Evolutionary conservation across 2,888 invertebrate genomes (phyloP), one percentile per base, ranked within the genome.

Genomic region (Drosophila longiperda): DNA sequence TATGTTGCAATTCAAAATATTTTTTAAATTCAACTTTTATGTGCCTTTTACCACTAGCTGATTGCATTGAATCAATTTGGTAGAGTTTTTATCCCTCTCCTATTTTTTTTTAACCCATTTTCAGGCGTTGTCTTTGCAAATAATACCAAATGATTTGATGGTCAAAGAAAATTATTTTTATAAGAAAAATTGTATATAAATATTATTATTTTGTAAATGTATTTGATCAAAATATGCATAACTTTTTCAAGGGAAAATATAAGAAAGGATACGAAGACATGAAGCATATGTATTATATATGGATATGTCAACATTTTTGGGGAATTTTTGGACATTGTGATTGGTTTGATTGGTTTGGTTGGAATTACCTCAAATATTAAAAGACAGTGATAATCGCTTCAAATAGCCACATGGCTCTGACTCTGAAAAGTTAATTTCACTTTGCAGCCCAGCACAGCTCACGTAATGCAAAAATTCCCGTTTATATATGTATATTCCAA

Each of bases 281-380:
- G 6, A 38, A 54, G n/a, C n/a, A 59, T 54, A 53, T 45, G n/a
- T 34, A 65, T 29, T 29, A 29, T 29, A 29, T 29, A 29, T 29
- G 6, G 5, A 29, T 29, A 29, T 29, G 29, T 29, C 29, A 29
- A 29, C 29, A 29, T 29, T 29, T 29, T 29, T 29, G 29, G 29
- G 2, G 1, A 29, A 6, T 29, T 29, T 29, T 29, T 29, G 29
- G 29, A 29, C 15, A 23, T 23, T 45, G 8, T 1, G 8, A 45
- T 15, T 45, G 15, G 7, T 3, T 23, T 1, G 8, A 45, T 15
- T 45, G 15, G 7, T 3, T 23, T 45, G 7, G 7, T 45, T 15
- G 3, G 20, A 15, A 3, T 59, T 74, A 74, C 75, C 74, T 74
- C 34, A 52, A 33, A 60, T 63, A 63, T 57, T 74, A 11, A 59